These are phyloP conservation scores for Macrobrachium rosenbergii DNA, from an alignment of 1,140 invertebrate genomes.

Conservation along the genomic window DNA sequence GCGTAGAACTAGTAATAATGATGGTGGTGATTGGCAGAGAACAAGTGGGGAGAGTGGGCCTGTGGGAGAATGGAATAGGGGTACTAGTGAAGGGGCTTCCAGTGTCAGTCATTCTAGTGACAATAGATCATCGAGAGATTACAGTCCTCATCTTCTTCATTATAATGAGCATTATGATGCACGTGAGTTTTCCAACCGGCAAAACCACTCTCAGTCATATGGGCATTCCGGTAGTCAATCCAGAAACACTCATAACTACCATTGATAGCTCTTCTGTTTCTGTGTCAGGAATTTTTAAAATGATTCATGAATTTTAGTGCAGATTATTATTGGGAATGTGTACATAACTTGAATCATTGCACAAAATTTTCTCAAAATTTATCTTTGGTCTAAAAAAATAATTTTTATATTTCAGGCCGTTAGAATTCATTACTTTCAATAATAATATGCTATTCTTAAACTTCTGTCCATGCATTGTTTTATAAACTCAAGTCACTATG, in stretches of 20 bases:
- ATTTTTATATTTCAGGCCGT: slow-evolving; percentile 10
- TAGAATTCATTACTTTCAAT: neutral
- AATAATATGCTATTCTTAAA: too few species aligned
- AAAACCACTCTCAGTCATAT: slow-evolving; percentile 59
- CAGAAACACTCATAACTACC: slow-evolving; percentile 55
- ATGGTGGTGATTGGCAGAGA: too few species aligned
- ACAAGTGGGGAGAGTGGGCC: too few species aligned
- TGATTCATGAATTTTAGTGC: neutral
- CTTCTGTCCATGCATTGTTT: too few species aligned
- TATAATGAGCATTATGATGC: slow-evolving; percentile 41
- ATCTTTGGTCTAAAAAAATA: slow-evolving; percentile 1
- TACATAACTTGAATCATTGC: too few species aligned
- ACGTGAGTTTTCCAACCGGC: slow-evolving; percentile 48
- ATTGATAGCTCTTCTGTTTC: slow-evolving; percentile 28
- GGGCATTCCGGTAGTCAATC: slow-evolving; percentile 58
- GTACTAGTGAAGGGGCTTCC: slow-evolving; percentile 56
- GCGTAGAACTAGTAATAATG: too few species aligned
- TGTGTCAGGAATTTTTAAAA: neutral
- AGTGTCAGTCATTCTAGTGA: slow-evolving; percentile 37
- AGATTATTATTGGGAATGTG: neutral
- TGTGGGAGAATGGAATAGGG: slow-evolving; percentile 34
- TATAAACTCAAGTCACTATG: neutral
- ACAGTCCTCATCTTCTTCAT: slow-evolving; percentile 35
- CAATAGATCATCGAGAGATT: slow-evolving; percentile 47
- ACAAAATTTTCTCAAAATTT: neutral